phyloP scores from a whole-genome alignment of 2,797 vertebrate species.

The Bradypodion ventrale region DNA sequence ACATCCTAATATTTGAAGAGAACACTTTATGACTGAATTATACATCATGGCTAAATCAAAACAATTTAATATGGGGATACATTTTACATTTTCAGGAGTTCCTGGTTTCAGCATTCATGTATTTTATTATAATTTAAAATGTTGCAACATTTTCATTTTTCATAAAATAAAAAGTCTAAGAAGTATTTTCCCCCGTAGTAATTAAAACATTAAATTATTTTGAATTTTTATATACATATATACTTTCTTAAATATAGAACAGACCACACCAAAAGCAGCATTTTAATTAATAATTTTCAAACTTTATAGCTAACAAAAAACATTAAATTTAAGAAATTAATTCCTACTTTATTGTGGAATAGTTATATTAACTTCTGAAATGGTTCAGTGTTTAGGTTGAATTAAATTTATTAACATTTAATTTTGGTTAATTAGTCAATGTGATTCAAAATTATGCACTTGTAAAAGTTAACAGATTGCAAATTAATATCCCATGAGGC shows the following conservation, averaged over 20 bases:
- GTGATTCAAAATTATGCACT: slow-evolving; percentile 55
- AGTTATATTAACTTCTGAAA: slow-evolving; percentile 57
- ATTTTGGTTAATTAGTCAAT: slow-evolving; percentile 57
- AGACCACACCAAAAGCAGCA: slow-evolving; percentile 46
- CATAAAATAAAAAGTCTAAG: slow-evolving; percentile 52
- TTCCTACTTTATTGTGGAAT: slow-evolving; percentile 46
- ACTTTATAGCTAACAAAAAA: slow-evolving; percentile 39
- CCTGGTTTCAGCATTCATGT: slow-evolving; percentile 36
- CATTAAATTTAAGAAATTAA: slow-evolving; percentile 46
- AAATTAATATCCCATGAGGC: slow-evolving; percentile 28
- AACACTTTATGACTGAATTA: not conserved
- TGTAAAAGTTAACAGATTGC: slow-evolving; percentile 48
- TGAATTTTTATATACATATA: slow-evolving; percentile 62
- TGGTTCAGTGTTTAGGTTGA: slow-evolving; percentile 60
- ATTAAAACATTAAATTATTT: slow-evolving; percentile 65
- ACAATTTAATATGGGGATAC: slow-evolving; percentile 43
- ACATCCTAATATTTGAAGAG: not conserved
- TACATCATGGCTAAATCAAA: not conserved
- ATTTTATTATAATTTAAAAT: slow-evolving; percentile 61
- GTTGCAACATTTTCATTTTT: slow-evolving; percentile 61
- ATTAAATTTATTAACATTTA: slow-evolving; percentile 60
- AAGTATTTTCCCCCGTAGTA: slow-evolving; percentile 52
- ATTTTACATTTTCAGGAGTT: slow-evolving; percentile 52
- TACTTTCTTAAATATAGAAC: slow-evolving; percentile 53
- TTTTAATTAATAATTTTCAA: slow-evolving; percentile 63